These are phyloP conservation scores for Tachina grossa DNA, from an alignment of 2,888 invertebrate species.

Conservation along the genomic window DNA sequence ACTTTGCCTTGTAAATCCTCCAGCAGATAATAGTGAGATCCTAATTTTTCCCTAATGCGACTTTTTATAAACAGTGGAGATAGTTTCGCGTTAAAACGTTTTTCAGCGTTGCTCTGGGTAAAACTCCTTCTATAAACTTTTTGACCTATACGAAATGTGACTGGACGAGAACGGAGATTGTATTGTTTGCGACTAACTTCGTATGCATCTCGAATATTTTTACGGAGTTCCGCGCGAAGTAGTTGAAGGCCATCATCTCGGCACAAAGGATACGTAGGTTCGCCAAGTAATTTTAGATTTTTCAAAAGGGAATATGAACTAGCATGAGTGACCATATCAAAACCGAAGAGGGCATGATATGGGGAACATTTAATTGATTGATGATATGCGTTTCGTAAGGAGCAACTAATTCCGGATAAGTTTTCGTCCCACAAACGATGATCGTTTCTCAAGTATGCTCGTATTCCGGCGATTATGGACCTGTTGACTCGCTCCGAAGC, in stretches of 20 bases:
- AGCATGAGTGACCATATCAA: slow-evolving; percentile 54
- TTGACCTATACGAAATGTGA: slow-evolving; percentile 33
- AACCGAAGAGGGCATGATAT: slow-evolving; percentile 52
- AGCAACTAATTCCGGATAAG: slow-evolving; percentile 54
- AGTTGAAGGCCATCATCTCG: slow-evolving; percentile 1
- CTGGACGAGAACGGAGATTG: slow-evolving; percentile 32
- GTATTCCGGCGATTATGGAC: not conserved
- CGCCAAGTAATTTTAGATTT: slow-evolving; percentile 28
- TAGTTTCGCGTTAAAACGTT: slow-evolving; percentile 2
- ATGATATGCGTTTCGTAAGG: slow-evolving; percentile 50
- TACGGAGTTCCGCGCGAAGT: not conserved
- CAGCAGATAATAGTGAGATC: not conserved
- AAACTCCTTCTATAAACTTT: slow-evolving; percentile 51
- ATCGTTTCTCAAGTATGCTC: not conserved
- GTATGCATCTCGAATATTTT: slow-evolving; percentile 37
- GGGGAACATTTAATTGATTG: slow-evolving; percentile 50
- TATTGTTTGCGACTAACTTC: slow-evolving; percentile 38
- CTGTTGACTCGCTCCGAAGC: slow-evolving; percentile 1
- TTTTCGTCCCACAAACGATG: slow-evolving; percentile 48
- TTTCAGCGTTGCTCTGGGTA: slow-evolving; percentile 15
- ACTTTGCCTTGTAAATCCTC: slow-evolving; percentile 1
- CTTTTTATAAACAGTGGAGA: slow-evolving; percentile 13
- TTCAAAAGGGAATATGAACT: slow-evolving; percentile 29
- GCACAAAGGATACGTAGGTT: slow-evolving; percentile 17
- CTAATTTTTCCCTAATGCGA: slow-evolving; percentile 11